Evolutionary conservation across 2,888 invertebrate species (phyloP).

Genomic region (Xestobium rufovillosum): DNA sequence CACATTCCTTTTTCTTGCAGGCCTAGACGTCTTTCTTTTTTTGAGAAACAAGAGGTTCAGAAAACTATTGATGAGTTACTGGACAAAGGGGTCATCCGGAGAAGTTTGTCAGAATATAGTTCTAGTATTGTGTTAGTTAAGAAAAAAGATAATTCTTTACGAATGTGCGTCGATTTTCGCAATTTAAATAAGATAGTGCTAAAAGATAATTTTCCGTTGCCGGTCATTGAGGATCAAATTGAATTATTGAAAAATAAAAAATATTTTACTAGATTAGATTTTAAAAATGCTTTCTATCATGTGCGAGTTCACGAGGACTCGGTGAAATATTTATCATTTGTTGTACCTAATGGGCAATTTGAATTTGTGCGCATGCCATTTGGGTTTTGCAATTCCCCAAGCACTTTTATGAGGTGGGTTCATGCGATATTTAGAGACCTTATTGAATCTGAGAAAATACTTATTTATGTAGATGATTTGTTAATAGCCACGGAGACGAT

Average conservation of each 20-base stretch:
- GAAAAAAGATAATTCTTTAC: constrained; percentile 10
- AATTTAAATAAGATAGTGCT: constrained; percentile 11
- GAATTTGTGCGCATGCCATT: too few species aligned
- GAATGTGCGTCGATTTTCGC: constrained; percentile 17
- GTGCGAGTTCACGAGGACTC: too few species aligned
- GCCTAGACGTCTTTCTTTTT: constrained; percentile 3
- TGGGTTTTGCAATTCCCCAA: too few species aligned
- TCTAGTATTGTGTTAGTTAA: constrained; percentile 11
- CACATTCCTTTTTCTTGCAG: too few species aligned
- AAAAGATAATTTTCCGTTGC: constrained; percentile 13
- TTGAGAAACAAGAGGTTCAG: constrained; percentile 10
- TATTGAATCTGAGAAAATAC: too few species aligned
- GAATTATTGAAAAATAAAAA: too few species aligned
- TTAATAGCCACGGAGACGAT: not conserved
- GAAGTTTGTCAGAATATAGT: constrained; percentile 10
- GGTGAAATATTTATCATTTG: too few species aligned
- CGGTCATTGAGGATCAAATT: constrained; percentile 14
- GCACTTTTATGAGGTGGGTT: too few species aligned
- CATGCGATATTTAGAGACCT: too few species aligned
- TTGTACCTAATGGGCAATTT: too few species aligned
- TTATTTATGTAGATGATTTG: constrained; percentile 7
- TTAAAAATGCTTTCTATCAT: too few species aligned
- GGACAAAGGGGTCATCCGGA: constrained; percentile 6
- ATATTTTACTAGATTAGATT: too few species aligned
- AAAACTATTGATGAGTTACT: constrained; percentile 12